Percentiles rank a stretch among this genome's conserved stretches.
Evolutionary conservation across 2,888 invertebrate species (phyloP).

Genomic region (Melanostoma scalare): DNA sequence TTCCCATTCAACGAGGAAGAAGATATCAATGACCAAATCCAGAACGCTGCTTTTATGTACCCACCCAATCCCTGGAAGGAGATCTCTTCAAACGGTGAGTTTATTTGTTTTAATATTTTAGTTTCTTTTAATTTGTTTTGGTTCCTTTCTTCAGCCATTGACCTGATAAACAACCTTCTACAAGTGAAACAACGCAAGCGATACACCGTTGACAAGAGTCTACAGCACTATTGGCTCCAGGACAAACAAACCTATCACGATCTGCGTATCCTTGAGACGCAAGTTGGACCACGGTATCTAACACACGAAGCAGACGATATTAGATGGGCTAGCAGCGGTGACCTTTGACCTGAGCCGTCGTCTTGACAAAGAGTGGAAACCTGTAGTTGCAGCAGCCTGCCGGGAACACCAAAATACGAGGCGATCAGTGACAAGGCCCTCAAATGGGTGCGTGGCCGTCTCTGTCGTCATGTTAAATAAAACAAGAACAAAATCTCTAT

Average conservation of each 20-base stretch:
- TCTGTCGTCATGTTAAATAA: conserved; percentile 81
- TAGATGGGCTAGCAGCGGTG: conserved; percentile 87
- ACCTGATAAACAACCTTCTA: conserved; percentile 97
- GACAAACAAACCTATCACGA: conserved; percentile 98
- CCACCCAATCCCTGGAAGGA: conserved; percentile 98
- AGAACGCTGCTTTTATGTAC: conserved; percentile 99
- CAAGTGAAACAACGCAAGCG: conserved; percentile 98
- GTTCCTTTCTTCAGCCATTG: conserved; percentile 88
- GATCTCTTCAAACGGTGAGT: conserved; percentile 93
- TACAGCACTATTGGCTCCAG: conserved; percentile 97
- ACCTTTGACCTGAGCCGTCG: conserved; percentile 81
- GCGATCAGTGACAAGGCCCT: conserved; percentile 81
- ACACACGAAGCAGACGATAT: conserved; percentile 96
- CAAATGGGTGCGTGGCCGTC: conserved; percentile 81
- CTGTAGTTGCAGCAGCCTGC: conserved; percentile 78
- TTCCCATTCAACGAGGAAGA: conserved; percentile 99
- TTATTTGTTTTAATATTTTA: not conserved
- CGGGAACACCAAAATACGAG: conserved; percentile 80
- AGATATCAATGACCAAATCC: conserved; percentile 99
- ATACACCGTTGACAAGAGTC: conserved; percentile 97
- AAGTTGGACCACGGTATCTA: conserved; percentile 90
- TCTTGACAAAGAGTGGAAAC: conserved; percentile 68
- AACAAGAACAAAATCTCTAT: conserved; percentile 18
- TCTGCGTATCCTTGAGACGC: conserved; percentile 92
- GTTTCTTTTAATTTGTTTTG: not conserved